phyloP scores from a whole-genome alignment of 1,140 invertebrate genomes.

The Drosophila bocki region DNA sequence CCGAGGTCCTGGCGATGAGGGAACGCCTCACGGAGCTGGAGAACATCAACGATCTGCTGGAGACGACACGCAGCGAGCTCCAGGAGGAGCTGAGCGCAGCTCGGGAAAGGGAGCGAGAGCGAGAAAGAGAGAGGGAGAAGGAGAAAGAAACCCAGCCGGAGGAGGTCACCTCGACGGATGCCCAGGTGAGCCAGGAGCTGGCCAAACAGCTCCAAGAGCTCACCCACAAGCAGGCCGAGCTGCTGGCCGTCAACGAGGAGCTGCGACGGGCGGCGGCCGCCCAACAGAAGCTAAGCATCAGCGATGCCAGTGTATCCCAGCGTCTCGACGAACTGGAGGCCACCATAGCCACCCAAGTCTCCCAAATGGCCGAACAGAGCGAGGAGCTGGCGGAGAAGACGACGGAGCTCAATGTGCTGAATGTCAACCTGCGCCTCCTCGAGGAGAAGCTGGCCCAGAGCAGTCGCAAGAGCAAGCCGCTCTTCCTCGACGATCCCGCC shows the following conservation, averaged over 20 bases:
- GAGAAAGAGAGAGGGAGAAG: constrained; percentile 87
- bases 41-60: constrained; percentile 58
- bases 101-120: constrained; percentile 85
- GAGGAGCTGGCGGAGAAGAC: constrained; percentile 86
- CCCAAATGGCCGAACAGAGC: constrained; percentile 85
- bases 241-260: constrained; percentile 52
- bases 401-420: constrained; percentile 85
- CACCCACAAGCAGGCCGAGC: constrained; percentile 50
- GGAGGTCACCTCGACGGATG: constrained; percentile 47
- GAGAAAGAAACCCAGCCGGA: constrained; percentile 87
- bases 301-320: constrained; percentile 67
- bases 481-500: constrained; percentile 68
- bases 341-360: constrained; percentile 85
- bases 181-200: constrained; percentile 72
- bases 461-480: constrained; percentile 66
- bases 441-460: constrained; percentile 86
- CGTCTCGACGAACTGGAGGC: constrained; percentile 86
- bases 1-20: constrained; percentile 35
- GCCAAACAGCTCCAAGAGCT: constrained; percentile 80
- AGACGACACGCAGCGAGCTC: constrained; percentile 70
- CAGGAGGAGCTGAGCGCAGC: constrained; percentile 56
- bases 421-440: constrained; percentile 85
- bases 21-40: constrained; percentile 56
- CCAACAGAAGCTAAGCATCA: constrained; percentile 61
- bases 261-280: constrained; percentile 1